Percentiles rank a stretch among this genome's conserved stretches.
These are phyloP conservation scores for Hirtodrosophila cameraria DNA, from an alignment of 2,888 invertebrate species.

Conservation along the genomic window DNA sequence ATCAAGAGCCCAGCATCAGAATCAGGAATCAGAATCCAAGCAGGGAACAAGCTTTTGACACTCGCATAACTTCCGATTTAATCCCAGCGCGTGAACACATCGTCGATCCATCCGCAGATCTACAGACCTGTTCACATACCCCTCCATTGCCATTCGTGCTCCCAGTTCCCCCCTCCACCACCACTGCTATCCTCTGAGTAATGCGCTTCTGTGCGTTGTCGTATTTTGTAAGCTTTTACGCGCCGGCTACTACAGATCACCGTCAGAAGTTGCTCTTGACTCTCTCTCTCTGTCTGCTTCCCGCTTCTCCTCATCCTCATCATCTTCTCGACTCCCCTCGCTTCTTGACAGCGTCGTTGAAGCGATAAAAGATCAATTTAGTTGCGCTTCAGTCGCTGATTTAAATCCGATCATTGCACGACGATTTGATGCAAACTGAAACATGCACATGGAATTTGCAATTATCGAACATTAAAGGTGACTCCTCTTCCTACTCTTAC, in stretches of 20 bases:
- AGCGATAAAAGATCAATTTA: conserved; percentile 84
- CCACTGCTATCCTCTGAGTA: conserved; percentile 50
- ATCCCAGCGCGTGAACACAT: conserved; percentile 70
- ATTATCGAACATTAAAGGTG: conserved; percentile 82
- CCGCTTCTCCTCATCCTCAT: background rate
- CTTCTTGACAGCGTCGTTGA: conserved; percentile 56
- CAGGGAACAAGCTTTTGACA: conserved; percentile 63
- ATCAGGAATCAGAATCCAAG: background rate
- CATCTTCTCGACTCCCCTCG: background rate
- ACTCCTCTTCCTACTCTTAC: background rate
- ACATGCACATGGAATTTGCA: conserved; percentile 83
- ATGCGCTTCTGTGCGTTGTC: conserved; percentile 76
- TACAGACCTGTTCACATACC: conserved; percentile 11
- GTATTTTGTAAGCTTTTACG: conserved; percentile 78
- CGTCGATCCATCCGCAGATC: conserved; percentile 49
- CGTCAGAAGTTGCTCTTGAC: conserved; percentile 11
- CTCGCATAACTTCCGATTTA: conserved; percentile 80
- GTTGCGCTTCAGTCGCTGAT: conserved; percentile 82
- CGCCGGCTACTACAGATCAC: conserved; percentile 68
- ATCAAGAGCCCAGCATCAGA: conserved; percentile 37
- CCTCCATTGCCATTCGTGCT: conserved; percentile 5
- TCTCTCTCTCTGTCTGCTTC: background rate
- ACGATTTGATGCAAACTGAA: conserved; percentile 78
- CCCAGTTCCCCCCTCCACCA: background rate
- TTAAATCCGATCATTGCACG: conserved; percentile 82